Evolutionary conservation across 1,140 invertebrate genomes (phyloP), one percentile per base, ranked within the genome.

Genomic region (Papilio helenus): DNA sequence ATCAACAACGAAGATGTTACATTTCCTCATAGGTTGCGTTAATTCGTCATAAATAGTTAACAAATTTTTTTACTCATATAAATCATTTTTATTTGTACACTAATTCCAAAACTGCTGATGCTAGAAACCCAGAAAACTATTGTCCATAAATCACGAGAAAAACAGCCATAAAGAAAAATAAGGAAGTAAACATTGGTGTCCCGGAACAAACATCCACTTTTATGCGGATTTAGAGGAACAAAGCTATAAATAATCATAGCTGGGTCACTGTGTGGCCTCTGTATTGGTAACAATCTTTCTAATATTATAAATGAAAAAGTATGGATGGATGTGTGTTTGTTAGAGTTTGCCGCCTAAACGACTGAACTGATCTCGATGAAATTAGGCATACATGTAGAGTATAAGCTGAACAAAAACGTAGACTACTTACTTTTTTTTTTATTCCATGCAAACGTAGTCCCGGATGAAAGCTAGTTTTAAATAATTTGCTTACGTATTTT

Each of bases 221-320:
- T 61, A 61, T 61, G 58, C 58, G 20, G 10, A 61, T 61, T 61
- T 61, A 61, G 58, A 58, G 55, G n/a, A 23, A 61, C 23, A 29
- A 61, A 61, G 10, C 58, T 61, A 61, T 61, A 61, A 61, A 14
- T 29, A 61, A 23, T 29, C 16, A 29, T 34, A 5, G 18, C n/a
- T 16, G 26, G 61, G 26, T 3, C 14, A 29, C 16, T 26, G 9
- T 68, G 26, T 68, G 4, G 4, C 4, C 58, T 26, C 26, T 23
- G 10, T 26, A 9, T 20, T 46, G 12, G 44, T 46, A 16, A 39
- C 34, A 39, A 39, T 39, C 5, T 39, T 39, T 8, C 34, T 39
- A 39, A 39, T 8, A 39, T 39, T 39, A 39, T 39, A 39, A 39
- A 39, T 39, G 34, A 5, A 39, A 39, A 39, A 39, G 5, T 39